phyloP scores from a whole-genome alignment of 1,140 invertebrate genomes.

The Heterodera schachtii region DNA sequence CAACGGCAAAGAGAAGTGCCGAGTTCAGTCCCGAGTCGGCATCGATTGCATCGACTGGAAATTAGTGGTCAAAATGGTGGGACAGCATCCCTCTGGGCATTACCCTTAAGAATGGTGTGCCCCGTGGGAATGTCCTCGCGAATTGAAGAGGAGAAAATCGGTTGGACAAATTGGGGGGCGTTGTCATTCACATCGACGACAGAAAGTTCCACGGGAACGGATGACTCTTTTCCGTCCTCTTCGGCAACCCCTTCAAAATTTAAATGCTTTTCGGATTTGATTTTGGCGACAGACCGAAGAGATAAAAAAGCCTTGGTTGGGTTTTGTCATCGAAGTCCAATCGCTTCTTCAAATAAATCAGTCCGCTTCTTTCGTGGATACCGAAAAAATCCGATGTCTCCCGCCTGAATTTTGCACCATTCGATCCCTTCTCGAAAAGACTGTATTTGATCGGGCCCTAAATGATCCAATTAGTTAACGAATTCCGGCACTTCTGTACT shows the following conservation, averaged over 20 bases:
- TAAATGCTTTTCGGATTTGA: background rate
- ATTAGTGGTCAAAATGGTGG: background rate
- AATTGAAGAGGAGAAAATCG: conserved; percentile 78
- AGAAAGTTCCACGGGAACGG: conserved; percentile 72
- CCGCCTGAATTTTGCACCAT: background rate
- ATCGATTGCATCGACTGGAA: conserved; percentile 52
- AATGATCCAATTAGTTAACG: background rate
- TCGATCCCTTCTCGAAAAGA: conserved; percentile 26
- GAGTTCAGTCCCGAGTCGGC: conserved; percentile 56
- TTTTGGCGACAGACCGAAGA: conserved; percentile 42
- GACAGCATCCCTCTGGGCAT: background rate
- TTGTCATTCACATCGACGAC: conserved; percentile 88
- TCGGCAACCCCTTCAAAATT: conserved; percentile 46
- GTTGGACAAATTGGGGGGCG: conserved; percentile 79
- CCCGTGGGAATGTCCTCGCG: conserved; percentile 75
- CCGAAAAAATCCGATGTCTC: conserved; percentile 41
- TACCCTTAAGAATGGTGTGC: conserved; percentile 46
- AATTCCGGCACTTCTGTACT: background rate
- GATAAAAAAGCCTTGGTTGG: conserved; percentile 51
- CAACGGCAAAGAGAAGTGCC: conserved; percentile 50
- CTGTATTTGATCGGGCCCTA: conserved; percentile 28
- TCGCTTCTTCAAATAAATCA: conserved; percentile 45
- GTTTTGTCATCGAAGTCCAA: conserved; percentile 58
- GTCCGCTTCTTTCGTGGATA: conserved; percentile 48
- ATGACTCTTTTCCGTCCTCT: conserved; percentile 50